phyloP scores from a whole-genome alignment of 2,113 vertebrate genomes.

The Oreochromis tanganicae region DNA sequence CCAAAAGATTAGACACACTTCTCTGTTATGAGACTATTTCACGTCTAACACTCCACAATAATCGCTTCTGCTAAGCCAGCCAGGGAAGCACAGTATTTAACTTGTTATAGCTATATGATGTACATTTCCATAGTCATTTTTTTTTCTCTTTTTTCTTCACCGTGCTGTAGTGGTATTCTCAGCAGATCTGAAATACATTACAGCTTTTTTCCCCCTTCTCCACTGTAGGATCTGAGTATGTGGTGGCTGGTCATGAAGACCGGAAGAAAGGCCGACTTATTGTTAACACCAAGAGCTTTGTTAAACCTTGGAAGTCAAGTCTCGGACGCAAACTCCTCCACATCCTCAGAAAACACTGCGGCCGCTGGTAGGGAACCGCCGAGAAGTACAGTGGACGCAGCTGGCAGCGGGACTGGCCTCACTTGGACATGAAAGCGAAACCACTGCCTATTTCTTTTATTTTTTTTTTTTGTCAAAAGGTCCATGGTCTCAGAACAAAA shows the following conservation, averaged over 20 bases:
- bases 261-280: conserved; percentile 76
- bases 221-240: conserved; percentile 76
- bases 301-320: conserved; percentile 86
- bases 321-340: conserved; percentile 83
- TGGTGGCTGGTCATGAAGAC: conserved; percentile 87
- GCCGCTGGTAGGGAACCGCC: conserved; percentile 30
- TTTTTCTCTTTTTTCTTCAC: neutral
- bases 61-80: neutral
- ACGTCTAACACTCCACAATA: neutral
- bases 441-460: neutral
- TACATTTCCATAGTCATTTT: neutral
- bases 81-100: neutral
- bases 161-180: neutral
- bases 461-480: neutral
- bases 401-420: neutral
- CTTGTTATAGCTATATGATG: neutral
- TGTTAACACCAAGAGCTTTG: conserved; percentile 93
- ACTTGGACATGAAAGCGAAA: neutral
- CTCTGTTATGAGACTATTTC: conserved; percentile 6
- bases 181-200: neutral
- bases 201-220: neutral
- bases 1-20: conserved; percentile 10
- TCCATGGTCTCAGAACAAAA: neutral
- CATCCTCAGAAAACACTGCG: conserved; percentile 83
- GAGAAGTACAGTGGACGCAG: neutral